Evolutionary conservation across 1,140 invertebrate genomes (phyloP).

Genomic region (Laupala kohalensis): DNA sequence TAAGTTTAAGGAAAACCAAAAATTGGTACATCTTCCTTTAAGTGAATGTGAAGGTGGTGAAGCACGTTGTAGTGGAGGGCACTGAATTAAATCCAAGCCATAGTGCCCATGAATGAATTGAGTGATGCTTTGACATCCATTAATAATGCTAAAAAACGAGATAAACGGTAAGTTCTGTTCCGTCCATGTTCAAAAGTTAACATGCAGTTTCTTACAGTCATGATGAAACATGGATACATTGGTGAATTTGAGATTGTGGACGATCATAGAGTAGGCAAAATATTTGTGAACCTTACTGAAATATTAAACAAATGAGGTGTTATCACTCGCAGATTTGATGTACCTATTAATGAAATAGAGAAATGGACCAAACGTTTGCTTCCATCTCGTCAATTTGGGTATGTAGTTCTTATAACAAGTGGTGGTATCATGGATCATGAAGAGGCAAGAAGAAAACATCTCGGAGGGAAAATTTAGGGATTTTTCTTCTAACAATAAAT

Average conservation of each 20-base stretch:
- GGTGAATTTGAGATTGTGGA: slow-evolving; percentile 99
- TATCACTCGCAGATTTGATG: slow-evolving; percentile 90
- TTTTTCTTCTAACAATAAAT: too few species aligned
- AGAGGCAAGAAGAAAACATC: too few species aligned
- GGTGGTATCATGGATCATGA: too few species aligned
- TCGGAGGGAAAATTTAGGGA: too few species aligned
- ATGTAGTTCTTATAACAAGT: too few species aligned
- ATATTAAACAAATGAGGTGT: slow-evolving; percentile 95
- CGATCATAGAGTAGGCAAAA: slow-evolving; percentile 96
- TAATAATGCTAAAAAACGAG: slow-evolving; percentile 97
- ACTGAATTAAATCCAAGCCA: slow-evolving; percentile 30
- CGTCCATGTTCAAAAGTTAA: slow-evolving; percentile 98
- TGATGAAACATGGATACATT: slow-evolving; percentile 99
- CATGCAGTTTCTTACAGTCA: slow-evolving; percentile 95
- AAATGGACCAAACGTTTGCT: slow-evolving; percentile 96
- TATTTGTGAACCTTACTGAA: slow-evolving; percentile 97
- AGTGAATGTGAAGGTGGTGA: neutral
- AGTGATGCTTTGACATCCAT: slow-evolving; percentile 97
- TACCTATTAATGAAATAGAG: slow-evolving; percentile 90
- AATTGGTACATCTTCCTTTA: too few species aligned
- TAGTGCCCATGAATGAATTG: slow-evolving; percentile 99
- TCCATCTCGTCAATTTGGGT: slow-evolving; percentile 99
- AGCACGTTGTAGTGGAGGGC: neutral
- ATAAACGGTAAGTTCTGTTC: slow-evolving; percentile 95
- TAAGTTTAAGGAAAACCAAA: too few species aligned